Base-by-base conservation (phyloP, 2,113 vertebrate genomes). In the Pipa parva region DNA sequence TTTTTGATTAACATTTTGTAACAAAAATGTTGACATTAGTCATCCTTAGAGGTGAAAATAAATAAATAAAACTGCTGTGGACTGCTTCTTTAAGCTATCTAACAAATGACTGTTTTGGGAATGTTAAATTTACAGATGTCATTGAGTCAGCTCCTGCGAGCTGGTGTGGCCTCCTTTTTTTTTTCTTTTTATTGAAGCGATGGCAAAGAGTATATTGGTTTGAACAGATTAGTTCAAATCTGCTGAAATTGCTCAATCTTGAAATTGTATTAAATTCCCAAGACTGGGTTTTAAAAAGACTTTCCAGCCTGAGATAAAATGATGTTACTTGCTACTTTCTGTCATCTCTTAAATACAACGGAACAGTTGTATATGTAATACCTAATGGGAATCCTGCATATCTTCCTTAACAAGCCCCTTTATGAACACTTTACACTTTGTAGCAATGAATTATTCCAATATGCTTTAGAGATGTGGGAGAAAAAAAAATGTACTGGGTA, bases 201-300 rank as follows among this genome's bases (percentile, higher is more conserved):
- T 33, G 39, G 59, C 58, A 31, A 13, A 24, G 55, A 75, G 63
- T 72, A 11, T 7, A 69, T 56, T 57, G 15, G 49, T 76, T 76
- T 71, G 37, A 74, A 37, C 36, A 75, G 68, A 57, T 74, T 74
- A 57, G 70, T 63, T 71, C 24, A 15, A 66, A 74, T 66, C 20
- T 71, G 54, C 48, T 49, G 64, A 73, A 77, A 75, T 79, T 75
- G 39, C 63, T 71, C 74, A 73, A 64, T 59, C 71, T 71, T 77
- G 58, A 54, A 70, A 45, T 69, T 80, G 72, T 59, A 75, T 77
- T 73, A 5, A 68, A 51, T 82, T 79, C 76, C 49, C 59, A 61
- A 46, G 45, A 68, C 73, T 13, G 6, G 1, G 4, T 79, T 77
- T 74, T n/a, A n/a, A 61, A 74, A 77, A 74, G 36, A 36, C 63